A percentile compares a stretch with the other conserved stretches of the same genome.
These are phyloP conservation scores for Agelas oroides DNA, from an alignment of 37 sponge, comb jelly and placozoan genomes.

Conservation along the genomic window DNA sequence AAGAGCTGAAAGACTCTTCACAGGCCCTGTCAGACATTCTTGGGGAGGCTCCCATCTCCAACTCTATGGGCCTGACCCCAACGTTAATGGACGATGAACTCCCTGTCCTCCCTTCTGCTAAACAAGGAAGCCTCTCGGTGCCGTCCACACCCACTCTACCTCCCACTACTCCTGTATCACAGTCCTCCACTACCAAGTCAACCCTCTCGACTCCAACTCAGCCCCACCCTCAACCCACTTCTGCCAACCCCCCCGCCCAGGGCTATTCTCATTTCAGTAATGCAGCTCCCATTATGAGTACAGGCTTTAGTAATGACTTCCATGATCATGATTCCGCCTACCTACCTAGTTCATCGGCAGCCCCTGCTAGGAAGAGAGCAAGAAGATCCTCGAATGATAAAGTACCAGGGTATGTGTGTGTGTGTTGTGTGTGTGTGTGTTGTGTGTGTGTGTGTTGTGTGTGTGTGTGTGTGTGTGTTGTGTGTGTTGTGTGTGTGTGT, in stretches of 20 bases:
- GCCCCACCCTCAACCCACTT: conserved; percentile 1
- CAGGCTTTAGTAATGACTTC: too few relatives aligned
- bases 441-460: too few relatives aligned
- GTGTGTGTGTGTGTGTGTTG: too few relatives aligned
- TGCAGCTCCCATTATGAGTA: too few relatives aligned
- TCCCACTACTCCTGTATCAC: too few relatives aligned
- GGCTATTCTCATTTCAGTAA: not conserved
- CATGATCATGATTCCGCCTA: too few relatives aligned
- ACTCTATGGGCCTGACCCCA: conserved; percentile 39
- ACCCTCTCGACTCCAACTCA: conserved; percentile 7
- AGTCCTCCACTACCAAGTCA: conserved; percentile 1
- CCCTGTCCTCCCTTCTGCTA: conserved; percentile 59
- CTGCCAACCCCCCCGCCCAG: not conserved
- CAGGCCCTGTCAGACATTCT: conserved; percentile 62
- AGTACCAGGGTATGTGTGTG: not conserved
- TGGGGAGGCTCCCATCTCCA: conserved; percentile 6
- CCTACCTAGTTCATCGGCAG: too few relatives aligned
- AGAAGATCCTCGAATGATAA: conserved; percentile 11
- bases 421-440: too few relatives aligned
- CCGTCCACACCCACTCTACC: not conserved
- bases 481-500: too few relatives aligned
- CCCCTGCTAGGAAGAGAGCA: not conserved
- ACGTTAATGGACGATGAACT: conserved; percentile 50
- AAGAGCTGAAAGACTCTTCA: conserved; percentile 42
- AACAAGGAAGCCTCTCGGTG: conserved; percentile 7